Percentiles rank a stretch among this genome's conserved stretches.
phyloP scores from a whole-genome alignment of 2,797 vertebrate species.

The Chaetodon trifasciatus region DNA sequence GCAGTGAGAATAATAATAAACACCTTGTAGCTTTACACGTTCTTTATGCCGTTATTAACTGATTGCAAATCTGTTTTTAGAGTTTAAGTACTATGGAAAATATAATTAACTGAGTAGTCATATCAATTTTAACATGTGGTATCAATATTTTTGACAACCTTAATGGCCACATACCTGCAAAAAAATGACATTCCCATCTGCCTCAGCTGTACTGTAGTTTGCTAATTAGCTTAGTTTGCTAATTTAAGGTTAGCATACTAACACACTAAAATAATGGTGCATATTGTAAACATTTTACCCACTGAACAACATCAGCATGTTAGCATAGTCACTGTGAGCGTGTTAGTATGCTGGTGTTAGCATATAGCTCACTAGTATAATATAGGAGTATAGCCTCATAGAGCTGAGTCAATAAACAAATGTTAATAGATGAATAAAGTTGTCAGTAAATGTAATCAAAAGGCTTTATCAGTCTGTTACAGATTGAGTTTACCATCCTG shows the following conservation, averaged over 20 bases:
- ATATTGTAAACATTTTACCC: neutral
- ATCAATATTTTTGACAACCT: too few species aligned
- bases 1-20: too few species aligned
- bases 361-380: neutral
- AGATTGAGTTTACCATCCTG: constrained; percentile 28
- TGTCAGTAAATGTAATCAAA: constrained; percentile 6
- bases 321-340: neutral
- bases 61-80: too few species aligned
- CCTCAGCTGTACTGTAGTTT: neutral
- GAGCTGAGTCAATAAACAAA: neutral
- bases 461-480: neutral
- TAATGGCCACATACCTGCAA: neutral
- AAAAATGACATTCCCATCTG: neutral
- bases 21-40: too few species aligned
- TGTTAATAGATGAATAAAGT: neutral
- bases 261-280: neutral
- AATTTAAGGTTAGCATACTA: neutral
- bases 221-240: neutral
- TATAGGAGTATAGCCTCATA: neutral
- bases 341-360: neutral
- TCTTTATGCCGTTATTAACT: too few species aligned
- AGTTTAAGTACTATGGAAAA: too few species aligned
- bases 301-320: neutral
- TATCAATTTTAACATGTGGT: too few species aligned
- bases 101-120: too few species aligned